Evolutionary conservation across 2,113 vertebrate genomes (phyloP).

Genomic region (Callithrix jacchus): DNA sequence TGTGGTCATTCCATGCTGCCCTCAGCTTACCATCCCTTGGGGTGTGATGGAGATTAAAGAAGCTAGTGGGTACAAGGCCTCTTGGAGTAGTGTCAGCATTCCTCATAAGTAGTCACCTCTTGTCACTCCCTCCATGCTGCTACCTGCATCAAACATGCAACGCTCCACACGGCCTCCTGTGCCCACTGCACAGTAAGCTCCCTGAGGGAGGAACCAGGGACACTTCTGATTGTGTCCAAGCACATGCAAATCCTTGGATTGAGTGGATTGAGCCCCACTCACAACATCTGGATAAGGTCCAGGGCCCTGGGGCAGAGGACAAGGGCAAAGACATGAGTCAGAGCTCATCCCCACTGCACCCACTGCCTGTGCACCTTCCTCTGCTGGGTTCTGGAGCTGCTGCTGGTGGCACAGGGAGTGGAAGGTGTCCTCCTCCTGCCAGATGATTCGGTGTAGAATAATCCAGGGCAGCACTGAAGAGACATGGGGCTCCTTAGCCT

Average conservation of each 20-base stretch:
- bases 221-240: not conserved
- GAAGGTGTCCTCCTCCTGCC: conserved; percentile 94
- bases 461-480: conserved; percentile 97
- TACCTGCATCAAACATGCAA: not conserved
- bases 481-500: conserved; percentile 93
- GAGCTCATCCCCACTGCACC: not conserved
- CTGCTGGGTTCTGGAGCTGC: conserved; percentile 83
- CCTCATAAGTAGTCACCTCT: not conserved
- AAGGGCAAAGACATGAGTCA: not conserved
- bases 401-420: conserved; percentile 90
- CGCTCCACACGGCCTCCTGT: not conserved
- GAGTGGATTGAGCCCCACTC: not conserved
- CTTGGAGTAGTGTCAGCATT: not conserved
- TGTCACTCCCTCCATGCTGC: not conserved
- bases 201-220: not conserved
- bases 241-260: not conserved
- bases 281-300: not conserved
- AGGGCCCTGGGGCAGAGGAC: not conserved
- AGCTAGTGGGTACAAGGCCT: not conserved
- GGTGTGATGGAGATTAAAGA: not conserved
- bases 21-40: not conserved
- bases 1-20: not conserved
- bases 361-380: conserved; percentile 83
- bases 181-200: no score
- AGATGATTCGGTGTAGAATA: conserved; percentile 93